Evolutionary conservation across 2,888 invertebrate species (phyloP).

Genomic region (Empis stercorea): DNA sequence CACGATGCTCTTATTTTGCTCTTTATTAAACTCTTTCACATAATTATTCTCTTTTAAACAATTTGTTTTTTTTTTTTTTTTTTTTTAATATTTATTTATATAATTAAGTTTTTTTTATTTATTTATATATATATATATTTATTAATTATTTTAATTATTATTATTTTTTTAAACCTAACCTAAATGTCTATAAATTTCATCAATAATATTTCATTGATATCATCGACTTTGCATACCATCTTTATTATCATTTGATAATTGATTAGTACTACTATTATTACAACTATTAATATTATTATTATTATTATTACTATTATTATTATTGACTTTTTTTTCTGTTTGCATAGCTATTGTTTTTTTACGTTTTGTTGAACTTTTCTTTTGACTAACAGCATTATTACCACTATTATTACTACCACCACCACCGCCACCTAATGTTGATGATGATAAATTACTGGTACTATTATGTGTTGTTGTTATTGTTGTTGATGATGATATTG

Average conservation of each 20-base stretch:
- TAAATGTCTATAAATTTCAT: constrained; percentile 1
- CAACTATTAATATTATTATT: background rate
- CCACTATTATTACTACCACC: no score
- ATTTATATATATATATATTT: background rate
- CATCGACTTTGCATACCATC: constrained; percentile 1
- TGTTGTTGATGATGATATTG: constrained; percentile 14
- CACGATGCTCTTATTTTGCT: no score
- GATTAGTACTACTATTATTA: constrained; percentile 1
- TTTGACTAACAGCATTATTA: constrained; percentile 11
- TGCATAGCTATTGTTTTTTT: constrained; percentile 13
- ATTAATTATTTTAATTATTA: background rate
- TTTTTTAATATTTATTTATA: background rate
- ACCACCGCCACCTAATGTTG: background rate
- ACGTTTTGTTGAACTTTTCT: constrained; percentile 15
- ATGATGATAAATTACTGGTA: constrained; percentile 9
- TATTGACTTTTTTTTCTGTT: constrained; percentile 11
- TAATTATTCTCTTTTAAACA: no score
- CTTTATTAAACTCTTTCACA: no score
- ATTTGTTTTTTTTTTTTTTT: background rate
- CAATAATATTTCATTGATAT: constrained; percentile 3
- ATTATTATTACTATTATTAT: constrained; percentile 2
- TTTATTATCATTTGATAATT: background rate
- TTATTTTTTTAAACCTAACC: background rate
- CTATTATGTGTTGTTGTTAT: background rate
- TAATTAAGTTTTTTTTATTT: background rate